Evolutionary conservation across 2,113 vertebrate species (phyloP), one percentile per base, ranked within the genome.

Genomic region (Pardalotus punctatus): DNA sequence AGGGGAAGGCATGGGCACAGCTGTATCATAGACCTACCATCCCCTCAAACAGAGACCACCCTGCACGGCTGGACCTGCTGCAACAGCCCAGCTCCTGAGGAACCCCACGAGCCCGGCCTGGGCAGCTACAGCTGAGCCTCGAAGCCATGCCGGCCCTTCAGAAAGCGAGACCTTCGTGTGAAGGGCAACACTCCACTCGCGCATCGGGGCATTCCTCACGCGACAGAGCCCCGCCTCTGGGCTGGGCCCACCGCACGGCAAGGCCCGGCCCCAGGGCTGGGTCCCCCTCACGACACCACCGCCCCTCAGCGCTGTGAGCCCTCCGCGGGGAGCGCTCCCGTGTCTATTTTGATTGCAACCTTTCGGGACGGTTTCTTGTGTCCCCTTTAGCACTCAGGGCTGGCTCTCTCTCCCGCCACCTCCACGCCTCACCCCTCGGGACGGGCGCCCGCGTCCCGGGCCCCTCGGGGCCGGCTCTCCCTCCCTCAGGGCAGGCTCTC

Each of bases 141-240:
- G 1, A 2, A 6, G 2, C 16, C 3, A 3, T 5, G 0, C 8
- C 18, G 0, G 4, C 9, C 2, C 3, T 21, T 4, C 5, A 0
- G 1, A 36, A 11, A 14, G 4, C 1, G 0, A 0, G 1, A 2
- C 19, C 20, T 9, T 31, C 3, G 0, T 2, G 2, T 3, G 7
- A 14, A 5, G 0, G 0, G 21, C 13, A 6, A 9, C 10, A 4
- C 11, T 7, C 18, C n/a, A n/a, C n/a, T n/a, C n/a, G n/a, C n/a
- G n/a, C n/a, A n/a, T n/a, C n/a, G n/a, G n/a, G n/a, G n/a, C n/a
- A n/a, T 1, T 4, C 12, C 58, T 9, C 17, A 22, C 11, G 13
- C 3, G 11, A 1, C 1, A 14, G 2, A 14, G 36, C 24, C 33
- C 31, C 15, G 8, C 48, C 29, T 4, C 53, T 35, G 21, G 38